These are phyloP conservation scores for Heloderma charlesbogerti DNA, from an alignment of 2,113 vertebrate species.

Conservation along the genomic window DNA sequence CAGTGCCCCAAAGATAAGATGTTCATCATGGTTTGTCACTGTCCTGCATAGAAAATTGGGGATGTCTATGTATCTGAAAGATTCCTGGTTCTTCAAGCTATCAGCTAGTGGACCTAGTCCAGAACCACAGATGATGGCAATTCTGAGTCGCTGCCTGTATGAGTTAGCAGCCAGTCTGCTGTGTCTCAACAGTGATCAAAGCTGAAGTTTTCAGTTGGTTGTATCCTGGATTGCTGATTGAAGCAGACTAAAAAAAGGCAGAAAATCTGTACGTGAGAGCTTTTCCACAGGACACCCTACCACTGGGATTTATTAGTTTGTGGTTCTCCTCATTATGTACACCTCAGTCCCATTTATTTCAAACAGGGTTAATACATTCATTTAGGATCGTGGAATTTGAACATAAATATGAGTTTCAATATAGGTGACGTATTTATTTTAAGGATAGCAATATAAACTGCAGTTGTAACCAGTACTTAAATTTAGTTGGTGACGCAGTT, in stretches of 20 bases:
- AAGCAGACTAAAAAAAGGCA: not conserved
- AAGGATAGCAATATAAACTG: not conserved
- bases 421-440: not conserved
- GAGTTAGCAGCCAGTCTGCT: slow-evolving; percentile 83
- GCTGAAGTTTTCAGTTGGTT: slow-evolving; percentile 21
- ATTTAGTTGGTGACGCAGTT: not conserved
- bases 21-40: not conserved
- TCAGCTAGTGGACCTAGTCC: slow-evolving; percentile 85
- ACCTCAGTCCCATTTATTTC: not conserved
- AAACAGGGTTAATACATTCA: not conserved
- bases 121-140: slow-evolving; percentile 89
- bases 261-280: not conserved
- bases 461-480: not conserved
- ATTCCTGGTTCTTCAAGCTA: slow-evolving; percentile 79
- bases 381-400: too few species aligned
- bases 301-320: not conserved
- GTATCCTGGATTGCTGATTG: not conserved
- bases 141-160: slow-evolving; percentile 75
- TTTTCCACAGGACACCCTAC: too few species aligned
- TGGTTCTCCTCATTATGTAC: not conserved
- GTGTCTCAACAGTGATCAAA: slow-evolving; percentile 86
- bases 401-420: not conserved
- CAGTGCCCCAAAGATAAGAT: not conserved
- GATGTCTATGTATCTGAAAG: slow-evolving; percentile 86
- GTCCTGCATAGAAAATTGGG: slow-evolving; percentile 54